Evolutionary conservation across 2,888 invertebrate genomes (phyloP).

Genomic region (Tyria jacobaeae): DNA sequence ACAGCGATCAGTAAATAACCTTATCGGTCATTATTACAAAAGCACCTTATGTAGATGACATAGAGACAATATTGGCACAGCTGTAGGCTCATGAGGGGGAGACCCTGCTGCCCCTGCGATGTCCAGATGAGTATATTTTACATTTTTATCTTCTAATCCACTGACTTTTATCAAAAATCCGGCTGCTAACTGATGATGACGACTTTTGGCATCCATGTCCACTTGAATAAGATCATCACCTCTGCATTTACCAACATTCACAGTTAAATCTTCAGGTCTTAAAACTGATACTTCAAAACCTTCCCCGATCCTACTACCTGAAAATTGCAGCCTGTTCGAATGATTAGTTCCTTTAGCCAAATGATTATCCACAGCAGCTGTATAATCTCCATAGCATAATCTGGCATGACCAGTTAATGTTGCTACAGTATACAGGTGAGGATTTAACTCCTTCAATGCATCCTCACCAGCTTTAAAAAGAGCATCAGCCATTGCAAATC

Average conservation of each 20-base stretch:
- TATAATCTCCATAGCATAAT: slow-evolving; percentile 88
- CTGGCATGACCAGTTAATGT: slow-evolving; percentile 94
- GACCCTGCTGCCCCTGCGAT: slow-evolving; percentile 91
- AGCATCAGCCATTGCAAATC: slow-evolving; percentile 95
- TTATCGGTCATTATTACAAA: slow-evolving; percentile 40
- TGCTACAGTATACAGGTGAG: slow-evolving; percentile 95
- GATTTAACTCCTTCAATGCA: slow-evolving; percentile 90
- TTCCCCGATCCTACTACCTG: slow-evolving; percentile 89
- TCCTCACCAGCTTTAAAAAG: slow-evolving; percentile 78
- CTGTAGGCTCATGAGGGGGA: slow-evolving; percentile 90
- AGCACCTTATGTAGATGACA: slow-evolving; percentile 81
- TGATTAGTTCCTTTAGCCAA: slow-evolving; percentile 88
- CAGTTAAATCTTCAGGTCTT: slow-evolving; percentile 89
- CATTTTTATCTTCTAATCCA: slow-evolving; percentile 92
- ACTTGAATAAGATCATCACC: slow-evolving; percentile 91
- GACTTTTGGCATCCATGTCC: slow-evolving; percentile 67
- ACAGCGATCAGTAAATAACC: not conserved
- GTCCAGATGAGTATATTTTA: slow-evolving; percentile 93
- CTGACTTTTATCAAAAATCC: slow-evolving; percentile 93
- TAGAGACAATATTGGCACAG: slow-evolving; percentile 89
- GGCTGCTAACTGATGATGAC: slow-evolving; percentile 82
- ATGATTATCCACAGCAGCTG: slow-evolving; percentile 91
- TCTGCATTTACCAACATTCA: slow-evolving; percentile 89
- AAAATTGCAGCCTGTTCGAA: slow-evolving; percentile 88
- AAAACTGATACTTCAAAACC: slow-evolving; percentile 92